Evolutionary conservation across 2,888 invertebrate genomes (phyloP).

Genomic region (Pyrocoelia pectoralis): DNA sequence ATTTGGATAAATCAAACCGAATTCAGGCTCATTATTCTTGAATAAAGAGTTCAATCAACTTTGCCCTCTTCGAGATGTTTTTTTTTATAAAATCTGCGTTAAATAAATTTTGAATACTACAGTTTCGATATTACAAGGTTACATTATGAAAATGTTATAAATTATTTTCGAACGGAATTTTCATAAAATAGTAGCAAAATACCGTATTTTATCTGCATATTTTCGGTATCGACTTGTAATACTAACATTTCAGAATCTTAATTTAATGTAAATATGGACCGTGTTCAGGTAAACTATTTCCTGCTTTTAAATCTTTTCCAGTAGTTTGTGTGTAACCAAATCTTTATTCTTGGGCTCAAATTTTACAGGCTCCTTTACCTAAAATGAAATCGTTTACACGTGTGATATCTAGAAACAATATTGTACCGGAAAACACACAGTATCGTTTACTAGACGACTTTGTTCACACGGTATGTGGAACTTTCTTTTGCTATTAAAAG

Average conservation of each 20-base stretch:
- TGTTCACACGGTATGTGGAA: not conserved
- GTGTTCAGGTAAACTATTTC: too few species aligned
- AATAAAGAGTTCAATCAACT: not conserved
- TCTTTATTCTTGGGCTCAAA: constrained; percentile 14
- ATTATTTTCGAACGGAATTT: not conserved
- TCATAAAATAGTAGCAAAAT: not conserved
- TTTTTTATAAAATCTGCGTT: not conserved
- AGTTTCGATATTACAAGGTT: too few species aligned
- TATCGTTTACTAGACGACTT: not conserved
- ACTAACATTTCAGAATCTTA: too few species aligned
- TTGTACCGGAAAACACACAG: constrained; percentile 29
- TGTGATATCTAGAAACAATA: constrained; percentile 26
- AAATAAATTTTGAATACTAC: too few species aligned
- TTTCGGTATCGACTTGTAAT: too few species aligned
- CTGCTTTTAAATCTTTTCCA: too few species aligned
- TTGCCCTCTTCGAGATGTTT: not conserved
- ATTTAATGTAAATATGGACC: too few species aligned
- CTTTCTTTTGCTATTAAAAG: constrained; percentile 5
- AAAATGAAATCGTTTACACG: constrained; percentile 14
- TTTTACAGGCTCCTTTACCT: constrained; percentile 13
- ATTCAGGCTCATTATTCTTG: not conserved
- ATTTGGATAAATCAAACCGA: too few species aligned
- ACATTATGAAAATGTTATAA: too few species aligned
- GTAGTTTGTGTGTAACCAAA: constrained; percentile 15
- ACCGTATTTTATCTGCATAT: too few species aligned